phyloP scores from a whole-genome alignment of 2,888 invertebrate genomes.

The Dicycla oo region DNA sequence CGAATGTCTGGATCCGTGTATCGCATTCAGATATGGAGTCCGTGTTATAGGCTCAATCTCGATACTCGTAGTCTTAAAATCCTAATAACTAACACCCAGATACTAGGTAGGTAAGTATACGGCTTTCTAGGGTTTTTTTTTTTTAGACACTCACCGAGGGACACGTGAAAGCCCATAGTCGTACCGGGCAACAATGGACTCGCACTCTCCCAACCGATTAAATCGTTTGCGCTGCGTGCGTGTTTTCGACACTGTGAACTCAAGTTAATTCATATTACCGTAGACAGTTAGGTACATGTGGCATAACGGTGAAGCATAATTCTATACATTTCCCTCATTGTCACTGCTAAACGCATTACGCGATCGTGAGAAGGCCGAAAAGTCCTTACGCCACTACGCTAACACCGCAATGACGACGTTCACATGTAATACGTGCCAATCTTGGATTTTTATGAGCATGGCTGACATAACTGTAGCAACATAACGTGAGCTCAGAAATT shows the following conservation, averaged over 20 bases:
- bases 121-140: neutral
- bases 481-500: conserved; percentile 63
- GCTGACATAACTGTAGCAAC: conserved; percentile 66
- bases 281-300: conserved; percentile 68
- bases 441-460: conserved; percentile 55
- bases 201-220: conserved; percentile 59
- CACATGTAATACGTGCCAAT: conserved; percentile 58
- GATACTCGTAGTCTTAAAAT: too few relatives aligned
- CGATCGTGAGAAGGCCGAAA: conserved; percentile 73
- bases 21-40: too few relatives aligned
- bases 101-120: neutral
- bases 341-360: conserved; percentile 56
- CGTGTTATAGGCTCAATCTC: neutral
- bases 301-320: conserved; percentile 74
- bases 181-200: conserved; percentile 43
- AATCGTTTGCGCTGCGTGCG: conserved; percentile 68
- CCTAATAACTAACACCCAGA: too few relatives aligned
- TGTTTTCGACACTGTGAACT: conserved; percentile 76
- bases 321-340: conserved; percentile 72
- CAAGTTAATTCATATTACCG: conserved; percentile 75
- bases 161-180: neutral
- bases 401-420: conserved; percentile 13
- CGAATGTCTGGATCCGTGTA: too few relatives aligned
- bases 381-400: conserved; percentile 39
- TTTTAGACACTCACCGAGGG: neutral